Evolutionary conservation across 2,888 invertebrate genomes (phyloP).

Genomic region (Dryocosmus kuriphilus): DNA sequence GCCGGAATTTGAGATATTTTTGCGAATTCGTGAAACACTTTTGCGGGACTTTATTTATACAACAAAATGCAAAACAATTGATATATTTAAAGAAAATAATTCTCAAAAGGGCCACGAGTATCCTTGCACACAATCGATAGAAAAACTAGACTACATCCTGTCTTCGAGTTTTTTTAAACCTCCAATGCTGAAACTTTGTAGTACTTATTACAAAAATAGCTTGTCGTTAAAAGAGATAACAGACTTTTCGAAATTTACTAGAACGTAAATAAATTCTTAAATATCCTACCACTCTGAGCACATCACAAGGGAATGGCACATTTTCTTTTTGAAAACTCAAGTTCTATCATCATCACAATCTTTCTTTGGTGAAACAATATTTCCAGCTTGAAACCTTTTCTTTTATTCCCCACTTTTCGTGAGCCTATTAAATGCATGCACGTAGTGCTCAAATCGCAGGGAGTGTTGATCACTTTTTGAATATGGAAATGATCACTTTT

Average conservation of each 20-base stretch:
- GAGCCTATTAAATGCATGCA: neutral
- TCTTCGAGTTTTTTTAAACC: neutral
- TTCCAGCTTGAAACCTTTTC: neutral
- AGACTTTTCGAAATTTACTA: conserved; percentile 12
- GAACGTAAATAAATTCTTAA: conserved; percentile 33
- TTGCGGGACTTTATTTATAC: conserved; percentile 2
- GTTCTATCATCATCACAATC: conserved; percentile 4
- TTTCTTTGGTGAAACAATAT: conserved; percentile 13
- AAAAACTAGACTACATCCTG: neutral
- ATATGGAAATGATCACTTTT: conserved; percentile 4
- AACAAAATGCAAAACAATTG: conserved; percentile 30
- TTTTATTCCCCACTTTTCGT: neutral
- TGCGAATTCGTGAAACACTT: neutral
- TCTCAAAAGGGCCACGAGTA: neutral
- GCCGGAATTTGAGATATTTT: neutral
- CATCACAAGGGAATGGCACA: conserved; percentile 11
- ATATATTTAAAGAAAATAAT: conserved; percentile 11
- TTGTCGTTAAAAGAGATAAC: neutral
- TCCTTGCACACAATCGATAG: neutral
- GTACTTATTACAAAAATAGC: neutral
- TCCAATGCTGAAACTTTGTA: conserved; percentile 12
- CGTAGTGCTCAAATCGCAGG: neutral
- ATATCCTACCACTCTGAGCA: neutral
- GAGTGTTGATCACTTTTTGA: too few species aligned
- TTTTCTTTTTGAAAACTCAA: conserved; percentile 9